Base-by-base conservation (phyloP, 2,888 invertebrate species). In the Zhengitettix transpicula region DNA sequence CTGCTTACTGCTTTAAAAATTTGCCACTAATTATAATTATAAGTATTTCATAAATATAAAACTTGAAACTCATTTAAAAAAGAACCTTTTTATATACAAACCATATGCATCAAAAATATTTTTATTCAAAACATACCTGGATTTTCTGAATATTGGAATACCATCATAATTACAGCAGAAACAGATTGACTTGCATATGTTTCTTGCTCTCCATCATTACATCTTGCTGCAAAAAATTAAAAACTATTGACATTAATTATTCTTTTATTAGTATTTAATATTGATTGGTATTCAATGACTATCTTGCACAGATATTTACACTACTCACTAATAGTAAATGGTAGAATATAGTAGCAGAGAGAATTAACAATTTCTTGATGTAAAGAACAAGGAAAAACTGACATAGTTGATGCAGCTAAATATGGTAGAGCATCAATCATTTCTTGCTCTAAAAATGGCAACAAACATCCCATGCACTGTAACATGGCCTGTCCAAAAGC, bases 381-480 rank as follows among this genome's bases (percentile, higher is more conserved):
- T 59, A 98, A 77, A 58, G 87, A 82, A 56, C 82, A 80, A 1
- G 98, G 98, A 70, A 99, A 83, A 56, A 92, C 89, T 59, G 94
- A 90, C 69, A 99, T 87, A 66, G 94, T 88, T 67, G 93, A 92
- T 57, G 98, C 96, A 56, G 94, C 88, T 67, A 95, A 78, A 73
- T 95, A 95, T 28, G 98, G 95, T 67, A 99, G 78, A 69, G 92
- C 91, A 76, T 98, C 97, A 67, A 99, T 89, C 70, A 92, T 80
- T 71, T 98, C 97, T 71, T 93, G 89, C 72, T 98, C 97, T 69
- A 99, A 77, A 75, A 99, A 99, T 12, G 98, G 95, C 64, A 98
- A 81, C 66, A 99, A 79, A 71, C 96, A 96, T 64, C 94, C 92
- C 65, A 98, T 78, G 67, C 95, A 94, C 74, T 95, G 94, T 47